A percentile compares a stretch with the other conserved stretches of the same genome.
Evolutionary conservation across 2,113 vertebrate genomes (phyloP).

Genomic region (Eurypyga helias): DNA sequence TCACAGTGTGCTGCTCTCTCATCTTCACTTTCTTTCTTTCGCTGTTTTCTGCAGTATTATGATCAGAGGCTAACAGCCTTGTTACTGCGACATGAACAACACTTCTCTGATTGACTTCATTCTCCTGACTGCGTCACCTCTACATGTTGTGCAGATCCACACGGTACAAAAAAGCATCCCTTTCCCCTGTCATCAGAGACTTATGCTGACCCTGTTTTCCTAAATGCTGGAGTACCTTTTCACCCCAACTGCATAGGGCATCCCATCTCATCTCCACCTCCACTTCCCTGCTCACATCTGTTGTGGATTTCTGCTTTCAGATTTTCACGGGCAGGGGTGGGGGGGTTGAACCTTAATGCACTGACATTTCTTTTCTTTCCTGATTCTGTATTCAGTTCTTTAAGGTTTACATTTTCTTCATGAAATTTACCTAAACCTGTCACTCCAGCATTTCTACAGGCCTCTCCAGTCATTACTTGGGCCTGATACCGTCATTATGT

Average conservation of each 20-base stretch:
- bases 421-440: not conserved
- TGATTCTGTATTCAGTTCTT: not conserved
- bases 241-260: not conserved
- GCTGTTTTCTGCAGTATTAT: not conserved
- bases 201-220: not conserved
- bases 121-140: not conserved
- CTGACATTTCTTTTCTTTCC: not conserved
- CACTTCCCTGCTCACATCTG: not conserved
- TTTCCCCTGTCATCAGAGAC: not conserved
- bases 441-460: not conserved
- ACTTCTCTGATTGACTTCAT: not conserved
- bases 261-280: not conserved
- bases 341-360: not conserved
- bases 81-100: not conserved
- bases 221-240: not conserved
- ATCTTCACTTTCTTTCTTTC: not conserved
- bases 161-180: not conserved
- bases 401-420: not conserved
- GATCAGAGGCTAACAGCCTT: not conserved
- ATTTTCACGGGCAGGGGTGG: no score
- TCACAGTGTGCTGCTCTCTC: not conserved
- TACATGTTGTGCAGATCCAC: not conserved
- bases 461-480: not conserved
- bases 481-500: not conserved
- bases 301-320: not conserved